These are phyloP conservation scores for Elaphurus davidianus DNA, from an alignment of 2,113 vertebrate genomes.

Conservation along the genomic window DNA sequence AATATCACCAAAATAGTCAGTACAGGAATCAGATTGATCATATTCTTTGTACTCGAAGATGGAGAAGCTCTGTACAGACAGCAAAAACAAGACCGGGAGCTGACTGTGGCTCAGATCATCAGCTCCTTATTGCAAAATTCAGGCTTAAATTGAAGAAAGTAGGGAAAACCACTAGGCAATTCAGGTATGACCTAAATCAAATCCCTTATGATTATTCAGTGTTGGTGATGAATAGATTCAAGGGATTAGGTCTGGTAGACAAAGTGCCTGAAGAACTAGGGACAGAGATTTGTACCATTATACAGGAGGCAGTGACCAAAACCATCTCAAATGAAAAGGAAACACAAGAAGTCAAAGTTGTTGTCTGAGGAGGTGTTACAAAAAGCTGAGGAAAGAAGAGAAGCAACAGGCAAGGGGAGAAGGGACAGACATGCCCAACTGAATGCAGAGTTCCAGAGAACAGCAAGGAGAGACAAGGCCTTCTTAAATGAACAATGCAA, in stretches of 20 bases:
- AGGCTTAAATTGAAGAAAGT: background rate
- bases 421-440: background rate
- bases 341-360: background rate
- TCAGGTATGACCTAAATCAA: background rate
- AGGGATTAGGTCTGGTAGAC: background rate
- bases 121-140: background rate
- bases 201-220: background rate
- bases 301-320: background rate
- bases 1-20: background rate
- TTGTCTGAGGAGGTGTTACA: background rate
- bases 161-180: background rate
- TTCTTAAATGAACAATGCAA: background rate
- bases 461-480: background rate
- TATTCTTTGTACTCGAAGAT: background rate
- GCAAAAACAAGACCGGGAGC: background rate
- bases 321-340: background rate
- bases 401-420: too few relatives aligned
- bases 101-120: background rate
- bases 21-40: background rate
- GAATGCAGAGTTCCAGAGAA: background rate
- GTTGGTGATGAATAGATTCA: background rate
- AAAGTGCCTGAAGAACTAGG: background rate
- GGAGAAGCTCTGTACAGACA: background rate
- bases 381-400: too few relatives aligned
- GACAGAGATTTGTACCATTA: background rate